These are phyloP conservation scores for Petaurus breviceps DNA, from an alignment of 2,113 vertebrate genomes.

Conservation along the genomic window DNA sequence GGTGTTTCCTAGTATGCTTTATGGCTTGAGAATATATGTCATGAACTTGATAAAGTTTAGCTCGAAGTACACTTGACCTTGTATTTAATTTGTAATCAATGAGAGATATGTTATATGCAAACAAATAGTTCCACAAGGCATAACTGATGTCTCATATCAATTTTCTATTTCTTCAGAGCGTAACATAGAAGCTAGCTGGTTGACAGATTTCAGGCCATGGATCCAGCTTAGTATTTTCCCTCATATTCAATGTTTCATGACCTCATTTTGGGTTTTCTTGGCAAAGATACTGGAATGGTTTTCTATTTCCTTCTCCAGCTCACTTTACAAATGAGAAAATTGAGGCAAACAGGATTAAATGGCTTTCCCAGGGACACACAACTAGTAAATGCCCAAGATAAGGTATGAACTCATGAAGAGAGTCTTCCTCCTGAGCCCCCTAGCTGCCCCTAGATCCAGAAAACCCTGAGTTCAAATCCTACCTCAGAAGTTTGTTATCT, in stretches of 20 bases:
- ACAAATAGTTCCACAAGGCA: not conserved
- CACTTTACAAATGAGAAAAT: not conserved
- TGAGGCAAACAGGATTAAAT: not conserved
- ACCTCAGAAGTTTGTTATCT: not conserved
- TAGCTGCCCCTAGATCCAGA: not conserved
- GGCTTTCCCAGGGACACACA: not conserved
- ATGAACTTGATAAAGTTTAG: slow-evolving; percentile 49
- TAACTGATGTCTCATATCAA: not conserved
- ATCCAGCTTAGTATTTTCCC: not conserved
- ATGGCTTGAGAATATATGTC: slow-evolving; percentile 33
- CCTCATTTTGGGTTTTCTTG: not conserved
- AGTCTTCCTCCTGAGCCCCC: too few species aligned
- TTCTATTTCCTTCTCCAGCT: not conserved
- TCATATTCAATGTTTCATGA: not conserved
- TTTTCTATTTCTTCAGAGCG: not conserved
- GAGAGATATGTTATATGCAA: not conserved
- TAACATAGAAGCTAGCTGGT: not conserved
- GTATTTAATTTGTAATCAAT: slow-evolving; percentile 36
- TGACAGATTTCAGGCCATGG: not conserved
- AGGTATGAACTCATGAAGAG: not conserved
- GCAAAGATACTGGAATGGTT: not conserved
- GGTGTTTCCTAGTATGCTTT: slow-evolving; percentile 57
- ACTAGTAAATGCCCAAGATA: not conserved
- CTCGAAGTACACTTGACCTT: slow-evolving; percentile 37
- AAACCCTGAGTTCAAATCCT: not conserved